phyloP scores from a whole-genome alignment of 2,888 invertebrate genomes.

The Cremastobaeus sp. region DNA sequence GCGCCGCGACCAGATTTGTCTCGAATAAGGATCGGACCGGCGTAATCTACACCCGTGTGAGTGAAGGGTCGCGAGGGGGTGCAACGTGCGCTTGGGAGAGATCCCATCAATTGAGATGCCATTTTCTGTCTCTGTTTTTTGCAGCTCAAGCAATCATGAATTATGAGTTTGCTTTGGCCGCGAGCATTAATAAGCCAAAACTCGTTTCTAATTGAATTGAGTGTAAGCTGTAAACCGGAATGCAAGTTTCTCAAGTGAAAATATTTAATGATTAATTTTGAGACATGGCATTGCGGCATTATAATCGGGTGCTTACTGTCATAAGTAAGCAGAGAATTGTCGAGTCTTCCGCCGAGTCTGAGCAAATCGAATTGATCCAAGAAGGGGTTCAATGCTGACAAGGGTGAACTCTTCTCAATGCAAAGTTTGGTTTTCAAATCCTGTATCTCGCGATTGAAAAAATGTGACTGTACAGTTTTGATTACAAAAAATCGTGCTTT shows the following conservation, averaged over 20 bases:
- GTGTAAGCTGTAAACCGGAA: not conserved
- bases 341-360: not conserved
- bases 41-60: not conserved
- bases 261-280: not conserved
- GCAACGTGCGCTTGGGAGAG: not conserved
- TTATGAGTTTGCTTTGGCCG: not conserved
- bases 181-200: constrained; percentile 12
- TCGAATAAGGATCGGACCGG: not conserved
- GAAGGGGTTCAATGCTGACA: too few species aligned
- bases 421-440: not conserved
- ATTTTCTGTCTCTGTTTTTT: not conserved
- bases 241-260: not conserved
- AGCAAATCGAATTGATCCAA: not conserved
- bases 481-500: too few species aligned
- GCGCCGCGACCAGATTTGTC: not conserved
- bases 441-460: not conserved
- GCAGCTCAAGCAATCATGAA: not conserved
- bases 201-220: not conserved
- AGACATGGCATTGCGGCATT: not conserved
- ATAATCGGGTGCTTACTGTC: too few species aligned
- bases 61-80: not conserved
- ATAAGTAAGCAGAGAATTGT: not conserved
- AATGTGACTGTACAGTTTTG: not conserved
- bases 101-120: constrained; percentile 1
- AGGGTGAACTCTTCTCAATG: not conserved